Percentiles rank a stretch among this genome's conserved stretches.
These are phyloP conservation scores for Eurytemora carolleeae DNA, from an alignment of 1,140 invertebrate genomes.

Conservation along the genomic window DNA sequence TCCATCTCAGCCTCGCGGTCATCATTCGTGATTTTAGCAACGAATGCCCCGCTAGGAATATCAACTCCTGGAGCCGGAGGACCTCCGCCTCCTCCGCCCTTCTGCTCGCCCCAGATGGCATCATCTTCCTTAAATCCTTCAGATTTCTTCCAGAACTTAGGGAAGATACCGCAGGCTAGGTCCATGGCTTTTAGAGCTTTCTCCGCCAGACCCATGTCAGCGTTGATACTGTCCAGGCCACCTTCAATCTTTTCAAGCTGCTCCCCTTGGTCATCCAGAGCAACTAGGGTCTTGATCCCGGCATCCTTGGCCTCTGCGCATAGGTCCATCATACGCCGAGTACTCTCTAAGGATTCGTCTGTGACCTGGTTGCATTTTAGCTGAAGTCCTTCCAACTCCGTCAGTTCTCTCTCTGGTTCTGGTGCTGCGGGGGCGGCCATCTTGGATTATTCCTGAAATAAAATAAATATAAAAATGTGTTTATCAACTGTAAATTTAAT, in stretches of 20 bases:
- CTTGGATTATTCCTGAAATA: neutral
- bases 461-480: no score
- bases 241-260: slow-evolving; percentile 98
- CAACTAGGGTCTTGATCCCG: slow-evolving; percentile 93
- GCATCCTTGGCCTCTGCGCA: slow-evolving; percentile 99
- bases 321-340: slow-evolving; percentile 78
- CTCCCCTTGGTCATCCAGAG: slow-evolving; percentile 97
- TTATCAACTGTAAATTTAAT: no score
- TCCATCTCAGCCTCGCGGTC: slow-evolving; percentile 76
- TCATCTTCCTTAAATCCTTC: slow-evolving; percentile 16
- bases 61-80: slow-evolving; percentile 8
- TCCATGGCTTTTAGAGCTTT: slow-evolving; percentile 99
- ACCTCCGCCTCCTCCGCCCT: slow-evolving; percentile 1
- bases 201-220: slow-evolving; percentile 96
- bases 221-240: slow-evolving; percentile 98
- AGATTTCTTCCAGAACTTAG: slow-evolving; percentile 93
- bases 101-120: slow-evolving; percentile 14
- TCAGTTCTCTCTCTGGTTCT: neutral
- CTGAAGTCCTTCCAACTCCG: slow-evolving; percentile 74
- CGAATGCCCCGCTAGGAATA: slow-evolving; percentile 11
- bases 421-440: neutral
- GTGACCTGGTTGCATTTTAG: slow-evolving; percentile 61
- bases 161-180: slow-evolving; percentile 95
- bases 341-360: slow-evolving; percentile 78
- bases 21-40: slow-evolving; percentile 57